These are phyloP conservation scores for Himalopsyche phryganea DNA, from an alignment of 1,140 invertebrate genomes.

Conservation along the genomic window DNA sequence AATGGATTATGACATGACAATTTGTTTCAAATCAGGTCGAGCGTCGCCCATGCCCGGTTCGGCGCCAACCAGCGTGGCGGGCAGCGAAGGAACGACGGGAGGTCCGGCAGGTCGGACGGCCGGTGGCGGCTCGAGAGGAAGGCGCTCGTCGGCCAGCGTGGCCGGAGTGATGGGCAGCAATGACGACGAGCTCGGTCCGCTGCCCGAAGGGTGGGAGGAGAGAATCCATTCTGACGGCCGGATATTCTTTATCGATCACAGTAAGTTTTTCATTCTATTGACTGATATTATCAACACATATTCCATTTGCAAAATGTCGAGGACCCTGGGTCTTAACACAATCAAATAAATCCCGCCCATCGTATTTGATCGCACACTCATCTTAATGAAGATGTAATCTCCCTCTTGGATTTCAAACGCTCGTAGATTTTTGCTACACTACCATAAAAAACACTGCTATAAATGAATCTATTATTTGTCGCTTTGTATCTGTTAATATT, in stretches of 20 bases:
- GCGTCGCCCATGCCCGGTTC: conserved; percentile 78
- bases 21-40: no score
- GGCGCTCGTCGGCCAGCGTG: conserved; percentile 65
- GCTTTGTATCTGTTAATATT: no score
- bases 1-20: no score
- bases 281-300: neutral
- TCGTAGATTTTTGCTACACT: no score
- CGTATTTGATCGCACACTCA: no score
- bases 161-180: conserved; percentile 80
- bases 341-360: no score
- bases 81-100: conserved; percentile 37
- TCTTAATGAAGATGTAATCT: no score
- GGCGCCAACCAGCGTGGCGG: conserved; percentile 40
- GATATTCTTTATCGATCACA: conserved; percentile 99
- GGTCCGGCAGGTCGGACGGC: conserved; percentile 36
- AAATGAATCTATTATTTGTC: no score
- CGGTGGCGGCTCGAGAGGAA: conserved; percentile 38
- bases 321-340: no score
- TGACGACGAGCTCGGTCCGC: conserved; percentile 84
- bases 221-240: conserved; percentile 90
- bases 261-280: conserved; percentile 52
- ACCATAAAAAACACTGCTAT: no score
- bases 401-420: no score
- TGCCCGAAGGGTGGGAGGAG: conserved; percentile 98
- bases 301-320: no score